These are phyloP conservation scores for Rhagoletis zephyria DNA, from an alignment of 1,140 invertebrate genomes.

Conservation along the genomic window DNA sequence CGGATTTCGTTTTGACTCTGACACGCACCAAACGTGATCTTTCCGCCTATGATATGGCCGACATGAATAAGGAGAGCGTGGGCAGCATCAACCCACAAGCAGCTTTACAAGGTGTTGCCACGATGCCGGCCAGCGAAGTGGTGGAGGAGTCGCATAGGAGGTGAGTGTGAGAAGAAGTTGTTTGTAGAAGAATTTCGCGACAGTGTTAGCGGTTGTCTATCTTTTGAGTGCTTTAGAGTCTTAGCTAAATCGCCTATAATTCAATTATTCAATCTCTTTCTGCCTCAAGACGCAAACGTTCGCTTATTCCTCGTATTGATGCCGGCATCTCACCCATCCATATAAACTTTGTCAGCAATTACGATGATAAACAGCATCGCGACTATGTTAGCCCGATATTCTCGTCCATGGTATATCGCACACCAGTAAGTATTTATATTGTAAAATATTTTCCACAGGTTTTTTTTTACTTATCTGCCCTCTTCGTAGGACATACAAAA, in stretches of 20 bases:
- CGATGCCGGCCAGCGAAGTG: slow-evolving; percentile 59
- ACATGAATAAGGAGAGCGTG: slow-evolving; percentile 54
- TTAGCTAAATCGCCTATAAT: background rate
- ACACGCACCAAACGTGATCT: slow-evolving; percentile 68
- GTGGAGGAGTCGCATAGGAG: slow-evolving; percentile 60
- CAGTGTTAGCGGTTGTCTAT: background rate
- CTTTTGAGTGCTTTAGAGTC: background rate
- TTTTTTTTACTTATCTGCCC: slow-evolving; percentile 57
- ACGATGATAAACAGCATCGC: slow-evolving; percentile 81
- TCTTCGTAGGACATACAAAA: slow-evolving; percentile 88
- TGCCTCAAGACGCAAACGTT: slow-evolving; percentile 63
- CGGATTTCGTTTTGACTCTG: slow-evolving; percentile 72
- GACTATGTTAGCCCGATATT: slow-evolving; percentile 92
- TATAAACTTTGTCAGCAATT: slow-evolving; percentile 87
- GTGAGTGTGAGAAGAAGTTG: background rate
- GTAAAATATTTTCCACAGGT: background rate
- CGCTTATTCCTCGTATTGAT: slow-evolving; percentile 68
- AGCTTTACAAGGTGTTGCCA: slow-evolving; percentile 37
- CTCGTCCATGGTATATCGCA: slow-evolving; percentile 91
- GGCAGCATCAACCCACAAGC: slow-evolving; percentile 56
- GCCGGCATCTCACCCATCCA: slow-evolving; percentile 83
- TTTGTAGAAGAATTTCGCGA: background rate
- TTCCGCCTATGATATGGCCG: slow-evolving; percentile 61
- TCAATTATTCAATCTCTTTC: background rate
- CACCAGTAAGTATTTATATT: slow-evolving; percentile 73